A percentile compares a stretch with the other conserved stretches of the same genome.
phyloP scores from a whole-genome alignment of 2,797 vertebrate genomes.

The Neopelma chrysocephalum region DNA sequence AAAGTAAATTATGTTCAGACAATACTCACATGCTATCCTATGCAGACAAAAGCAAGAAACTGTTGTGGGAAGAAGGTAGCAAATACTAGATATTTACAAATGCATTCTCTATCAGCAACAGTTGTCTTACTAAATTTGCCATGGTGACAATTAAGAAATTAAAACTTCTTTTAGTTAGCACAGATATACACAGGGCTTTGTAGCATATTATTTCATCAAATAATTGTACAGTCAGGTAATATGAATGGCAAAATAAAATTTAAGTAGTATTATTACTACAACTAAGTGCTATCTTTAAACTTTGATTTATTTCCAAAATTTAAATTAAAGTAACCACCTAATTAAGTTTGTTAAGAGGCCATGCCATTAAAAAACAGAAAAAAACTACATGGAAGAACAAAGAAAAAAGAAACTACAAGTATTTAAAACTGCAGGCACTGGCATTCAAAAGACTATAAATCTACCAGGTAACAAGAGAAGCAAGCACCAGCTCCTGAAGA shows the following conservation, averaged over 20 bases:
- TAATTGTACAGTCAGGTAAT: neutral
- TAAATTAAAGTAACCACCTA: neutral
- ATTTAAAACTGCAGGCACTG: neutral
- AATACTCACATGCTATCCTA: neutral
- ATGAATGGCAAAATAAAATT: neutral
- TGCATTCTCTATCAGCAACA: neutral
- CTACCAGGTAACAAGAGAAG: neutral
- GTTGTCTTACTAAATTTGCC: neutral
- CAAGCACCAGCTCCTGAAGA: neutral
- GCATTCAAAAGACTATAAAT: neutral
- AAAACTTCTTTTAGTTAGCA: neutral
- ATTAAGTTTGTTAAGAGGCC: neutral
- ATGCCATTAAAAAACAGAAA: neutral
- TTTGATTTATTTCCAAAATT: too few relatives aligned
- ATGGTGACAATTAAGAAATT: neutral
- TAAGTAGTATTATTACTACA: neutral
- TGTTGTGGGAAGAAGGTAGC: neutral
- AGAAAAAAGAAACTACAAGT: neutral
- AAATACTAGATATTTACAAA: neutral
- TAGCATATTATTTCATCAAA: neutral
- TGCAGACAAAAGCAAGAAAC: neutral
- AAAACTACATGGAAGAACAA: neutral
- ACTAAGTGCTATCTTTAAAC: neutral
- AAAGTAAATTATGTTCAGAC: neutral
- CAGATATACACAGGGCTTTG: neutral